Base-by-base conservation (phyloP, 64 coral and sea anemone species). In the Astreopora myriophthalma region DNA sequence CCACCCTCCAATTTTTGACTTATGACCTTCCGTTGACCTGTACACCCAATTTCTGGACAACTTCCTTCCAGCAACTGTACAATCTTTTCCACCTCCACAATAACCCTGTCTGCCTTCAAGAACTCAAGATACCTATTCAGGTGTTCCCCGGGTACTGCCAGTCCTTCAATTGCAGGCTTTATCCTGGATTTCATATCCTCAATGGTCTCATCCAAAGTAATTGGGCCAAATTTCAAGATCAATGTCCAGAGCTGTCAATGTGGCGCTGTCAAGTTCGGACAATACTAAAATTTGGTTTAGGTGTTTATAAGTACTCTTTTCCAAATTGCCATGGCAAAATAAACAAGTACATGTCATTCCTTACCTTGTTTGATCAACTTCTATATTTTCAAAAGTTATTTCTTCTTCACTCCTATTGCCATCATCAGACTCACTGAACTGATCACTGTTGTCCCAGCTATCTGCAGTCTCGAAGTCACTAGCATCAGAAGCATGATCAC, bases 11-110 rank as follows among this genome's bases (percentile, higher is more conserved):
- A 52, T n/a, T 16, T 51, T 5, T 51, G 58, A 38, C 7, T 33
- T 24, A 67, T 4, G 27, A 90, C 62, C 14, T 90, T 48, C 44
- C 49, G 64, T 32, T 20, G 20, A 31, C 75, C 75, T 14, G 8
- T 62, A 13, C 86, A 76, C 34, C 68, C 86, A 16, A 62, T 32
- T 23, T 27, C 71, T 27, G 14, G 6, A 60, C 71, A 88, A 6
- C 26, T 30, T 20, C 86, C 86, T 36, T 58, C 68, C 12, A 88
- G 62, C 86, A 88, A 38, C 20, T 88, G 27, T 23, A 76, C 52
- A 22, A 88, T 34, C 48, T 58, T 74, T 17, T 88, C 71, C 40
- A 88, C 37, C 14, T 71, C 75, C 8, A 88, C 86, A 75, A 75
- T 29, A 69, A 86, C 61, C 61, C 37, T 86, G 34, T 44, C 63